phyloP scores from a whole-genome alignment of 2,113 vertebrate species.

The Oreochromis tanganicae region DNA sequence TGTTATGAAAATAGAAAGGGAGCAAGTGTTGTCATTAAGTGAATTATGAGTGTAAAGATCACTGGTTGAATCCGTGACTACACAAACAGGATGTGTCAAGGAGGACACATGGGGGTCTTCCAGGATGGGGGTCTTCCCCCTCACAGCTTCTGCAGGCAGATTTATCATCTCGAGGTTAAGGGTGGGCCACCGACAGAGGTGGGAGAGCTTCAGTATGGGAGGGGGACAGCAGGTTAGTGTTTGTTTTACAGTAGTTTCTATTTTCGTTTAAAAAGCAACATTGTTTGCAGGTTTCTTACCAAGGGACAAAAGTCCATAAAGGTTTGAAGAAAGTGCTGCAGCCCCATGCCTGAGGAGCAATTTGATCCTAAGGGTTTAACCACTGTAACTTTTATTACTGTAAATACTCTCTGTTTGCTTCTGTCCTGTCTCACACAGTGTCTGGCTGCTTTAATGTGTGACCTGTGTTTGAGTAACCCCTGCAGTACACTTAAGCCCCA shows the following conservation, averaged over 20 bases:
- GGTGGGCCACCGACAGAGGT: slow-evolving; percentile 54
- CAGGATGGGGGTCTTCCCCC: slow-evolving; percentile 57
- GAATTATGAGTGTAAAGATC: slow-evolving; percentile 64
- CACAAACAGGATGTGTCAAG: slow-evolving; percentile 70
- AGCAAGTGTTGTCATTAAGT: slow-evolving; percentile 15
- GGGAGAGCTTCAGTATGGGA: slow-evolving; percentile 12
- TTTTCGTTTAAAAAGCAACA: slow-evolving; percentile 68
- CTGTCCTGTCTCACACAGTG: slow-evolving; percentile 49
- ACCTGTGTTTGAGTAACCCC: slow-evolving; percentile 64
- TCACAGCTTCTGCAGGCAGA: slow-evolving; percentile 63
- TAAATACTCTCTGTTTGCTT: slow-evolving; percentile 63
- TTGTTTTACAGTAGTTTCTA: slow-evolving; percentile 69
- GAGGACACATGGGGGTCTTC: slow-evolving; percentile 59
- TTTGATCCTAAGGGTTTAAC: slow-evolving; percentile 65
- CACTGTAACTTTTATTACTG: slow-evolving; percentile 71
- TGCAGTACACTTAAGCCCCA: slow-evolving; percentile 47
- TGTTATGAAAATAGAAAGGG: slow-evolving; percentile 27
- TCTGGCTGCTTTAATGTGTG: slow-evolving; percentile 49
- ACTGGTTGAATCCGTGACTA: slow-evolving; percentile 54
- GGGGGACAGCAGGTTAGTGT: slow-evolving; percentile 15
- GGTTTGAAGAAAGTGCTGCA: slow-evolving; percentile 45
- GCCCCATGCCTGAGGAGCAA: slow-evolving; percentile 70
- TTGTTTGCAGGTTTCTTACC: slow-evolving; percentile 58
- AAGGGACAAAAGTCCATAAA: slow-evolving; percentile 64
- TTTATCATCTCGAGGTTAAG: slow-evolving; percentile 74